Base-by-base conservation (phyloP, 2,888 invertebrate genomes). In the Chorisops tibialis region DNA sequence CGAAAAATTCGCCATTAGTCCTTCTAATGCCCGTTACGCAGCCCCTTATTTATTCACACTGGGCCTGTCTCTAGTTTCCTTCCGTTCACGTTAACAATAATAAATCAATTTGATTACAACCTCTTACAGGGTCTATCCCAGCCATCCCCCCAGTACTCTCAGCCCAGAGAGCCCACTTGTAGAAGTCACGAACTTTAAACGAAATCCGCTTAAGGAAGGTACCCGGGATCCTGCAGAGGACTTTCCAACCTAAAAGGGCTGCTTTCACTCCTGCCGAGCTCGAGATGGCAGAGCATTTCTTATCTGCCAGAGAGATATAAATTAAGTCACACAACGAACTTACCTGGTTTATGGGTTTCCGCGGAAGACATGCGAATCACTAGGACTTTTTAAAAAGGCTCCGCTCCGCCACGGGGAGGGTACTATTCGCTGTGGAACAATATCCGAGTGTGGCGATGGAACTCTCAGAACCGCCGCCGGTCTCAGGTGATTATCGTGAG, bases 71-170 rank as follows among this genome's bases (percentile, higher is more conserved):
- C 61, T 19, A 61, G 52, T 35, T 61, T 58, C 30, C 52, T 47
- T 30, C 38, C 54, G 52, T 52, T 45, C 54, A 54, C 61, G 61
- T 61, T 52, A 61, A 61, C 54, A 54, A 61, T 61, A 61, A 61
- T 61, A 61, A 61, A 61, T 61, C 61, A 61, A 54, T 61, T 51
- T 60, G 60, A 60, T 60, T 60, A 60, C 60, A 38, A 49, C 49
- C 37, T 49, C 47, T 38, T n/a, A n/a, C n/a, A n/a, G n/a, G n/a
- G n/a, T n/a, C n/a, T n/a, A n/a, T n/a, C n/a, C n/a, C n/a, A 30
- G 30, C 30, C 30, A 30, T 7, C 30, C 30, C 30, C 1, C 30
- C 9, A 30, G 30, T 30, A 30, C 30, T 30, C n/a, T n/a, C 30
- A 30, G 5, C 30, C 30, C 30, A 30, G 30, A 50, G n/a, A n/a